Evolutionary conservation across 1,140 invertebrate genomes (phyloP), one percentile per base, ranked within the genome.

Genomic region (Listronotus bonariensis): DNA sequence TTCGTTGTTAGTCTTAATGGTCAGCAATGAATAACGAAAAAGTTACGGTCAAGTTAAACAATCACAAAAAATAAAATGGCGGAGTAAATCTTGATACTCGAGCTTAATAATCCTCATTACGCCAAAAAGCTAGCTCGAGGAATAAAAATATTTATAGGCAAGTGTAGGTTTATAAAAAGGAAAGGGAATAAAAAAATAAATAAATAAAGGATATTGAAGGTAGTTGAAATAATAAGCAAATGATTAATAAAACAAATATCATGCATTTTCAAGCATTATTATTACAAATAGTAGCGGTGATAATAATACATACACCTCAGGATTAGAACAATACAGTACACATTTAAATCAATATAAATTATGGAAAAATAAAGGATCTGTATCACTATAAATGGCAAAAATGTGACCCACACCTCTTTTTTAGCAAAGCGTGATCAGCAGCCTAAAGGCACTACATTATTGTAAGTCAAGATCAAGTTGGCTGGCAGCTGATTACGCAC

Each of bases 251-350:
- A 89, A 90, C 88, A 88, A 89, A 88, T 88, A 89, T 88, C 88
- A 90, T 90, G 88, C 88, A 90, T 88, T 87, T 85, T 87, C 88
- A 86, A 89, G 88, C 88, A 88, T 90, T 89, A 89, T 89, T 89
- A 90, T 90, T 89, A 89, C 85, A 86, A 86, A 86, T 85, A 86
- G 87, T 88, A 87, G 87, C 86, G 82, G 82, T 77, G 74, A 77
- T 76, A 70, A 72, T 70, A 70, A 74, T 72, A 73, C 76, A 78
- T 78, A 78, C 76, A 78, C 75, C 76, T 78, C 74, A 72, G 74
- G 73, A 76, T 83, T 80, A 81, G 80, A 81, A 80, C 83, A 79
- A 81, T 84, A 84, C 81, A 80, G 78, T 85, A 84, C 80, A 83
- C 79, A 81, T 79, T 26, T 82, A 81, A 80, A 82, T 82, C 82